Evolutionary conservation across 1,140 invertebrate species (phyloP).

Genomic region (Eriocheir sinensis): DNA sequence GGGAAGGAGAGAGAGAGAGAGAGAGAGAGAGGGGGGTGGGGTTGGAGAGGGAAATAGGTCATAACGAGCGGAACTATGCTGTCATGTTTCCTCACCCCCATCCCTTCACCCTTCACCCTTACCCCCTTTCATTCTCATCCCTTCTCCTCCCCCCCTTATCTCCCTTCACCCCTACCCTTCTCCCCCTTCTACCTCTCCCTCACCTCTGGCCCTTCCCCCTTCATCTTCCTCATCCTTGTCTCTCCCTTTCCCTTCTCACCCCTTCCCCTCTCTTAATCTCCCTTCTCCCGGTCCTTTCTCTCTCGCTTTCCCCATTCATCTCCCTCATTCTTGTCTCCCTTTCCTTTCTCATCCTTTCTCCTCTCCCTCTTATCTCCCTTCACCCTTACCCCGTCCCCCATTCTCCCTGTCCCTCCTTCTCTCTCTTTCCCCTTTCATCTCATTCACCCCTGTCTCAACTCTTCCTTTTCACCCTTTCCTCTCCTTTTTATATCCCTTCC

Average conservation of each 20-base stretch:
- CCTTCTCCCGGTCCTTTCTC: no score
- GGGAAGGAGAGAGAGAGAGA: conserved; percentile 39
- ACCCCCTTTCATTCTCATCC: no score
- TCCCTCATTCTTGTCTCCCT: no score
- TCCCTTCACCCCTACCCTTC: neutral
- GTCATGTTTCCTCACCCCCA: neutral
- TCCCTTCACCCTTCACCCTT: no score
- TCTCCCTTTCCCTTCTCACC: no score
- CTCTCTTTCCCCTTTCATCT: neutral
- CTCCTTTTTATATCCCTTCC: neutral
- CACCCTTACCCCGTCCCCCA: neutral
- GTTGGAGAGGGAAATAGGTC: neutral
- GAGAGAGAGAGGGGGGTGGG: conserved; percentile 40
- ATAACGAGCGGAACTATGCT: neutral
- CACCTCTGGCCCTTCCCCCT: neutral
- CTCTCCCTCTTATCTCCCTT: neutral
- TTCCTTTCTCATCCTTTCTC: no score
- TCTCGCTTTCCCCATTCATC: no score
- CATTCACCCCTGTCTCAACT: neutral
- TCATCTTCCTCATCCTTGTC: no score
- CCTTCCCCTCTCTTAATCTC: no score
- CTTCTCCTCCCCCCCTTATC: neutral
- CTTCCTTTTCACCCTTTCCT: neutral
- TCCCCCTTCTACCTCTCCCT: no score
- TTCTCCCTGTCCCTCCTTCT: neutral